Evolutionary conservation across 2,888 invertebrate genomes (phyloP).

Genomic region (Ormyrus nitidulus): DNA sequence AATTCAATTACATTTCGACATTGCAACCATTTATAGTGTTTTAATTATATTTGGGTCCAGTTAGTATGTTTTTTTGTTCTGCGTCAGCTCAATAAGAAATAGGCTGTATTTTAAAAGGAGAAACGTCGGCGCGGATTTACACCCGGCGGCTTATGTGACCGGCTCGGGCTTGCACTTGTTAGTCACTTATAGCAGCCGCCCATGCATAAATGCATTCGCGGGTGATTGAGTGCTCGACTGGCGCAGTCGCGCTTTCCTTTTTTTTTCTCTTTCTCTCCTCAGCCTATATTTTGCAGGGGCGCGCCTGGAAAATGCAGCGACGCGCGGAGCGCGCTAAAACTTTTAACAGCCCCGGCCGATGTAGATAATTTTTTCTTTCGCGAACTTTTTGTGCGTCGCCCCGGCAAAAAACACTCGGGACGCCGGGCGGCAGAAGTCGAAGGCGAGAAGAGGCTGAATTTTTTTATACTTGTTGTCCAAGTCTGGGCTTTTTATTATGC

Average conservation of each 20-base stretch:
- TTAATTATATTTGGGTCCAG: too few species aligned
- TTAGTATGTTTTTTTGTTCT: not conserved
- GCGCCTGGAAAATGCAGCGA: not conserved
- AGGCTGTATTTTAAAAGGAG: not conserved
- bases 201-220: slow-evolving; percentile 51
- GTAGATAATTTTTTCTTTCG: not conserved
- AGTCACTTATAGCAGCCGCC: slow-evolving; percentile 36
- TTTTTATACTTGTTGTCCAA: too few species aligned
- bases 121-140: slow-evolving; percentile 18
- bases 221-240: slow-evolving; percentile 36
- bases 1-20: too few species aligned
- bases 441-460: too few species aligned
- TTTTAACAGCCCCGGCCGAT: not conserved
- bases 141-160: slow-evolving; percentile 21
- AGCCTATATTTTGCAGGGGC: not conserved
- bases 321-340: not conserved
- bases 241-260: not conserved
- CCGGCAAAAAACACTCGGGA: too few species aligned
- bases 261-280: too few species aligned
- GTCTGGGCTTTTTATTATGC: too few species aligned
- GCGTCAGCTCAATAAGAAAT: not conserved
- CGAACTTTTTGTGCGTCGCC: too few species aligned
- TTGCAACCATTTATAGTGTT: too few species aligned
- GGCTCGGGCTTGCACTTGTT: slow-evolving; percentile 41
- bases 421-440: too few species aligned